Evolutionary conservation across 1,140 invertebrate species (phyloP).

Genomic region (Chironomus striatipennis): DNA sequence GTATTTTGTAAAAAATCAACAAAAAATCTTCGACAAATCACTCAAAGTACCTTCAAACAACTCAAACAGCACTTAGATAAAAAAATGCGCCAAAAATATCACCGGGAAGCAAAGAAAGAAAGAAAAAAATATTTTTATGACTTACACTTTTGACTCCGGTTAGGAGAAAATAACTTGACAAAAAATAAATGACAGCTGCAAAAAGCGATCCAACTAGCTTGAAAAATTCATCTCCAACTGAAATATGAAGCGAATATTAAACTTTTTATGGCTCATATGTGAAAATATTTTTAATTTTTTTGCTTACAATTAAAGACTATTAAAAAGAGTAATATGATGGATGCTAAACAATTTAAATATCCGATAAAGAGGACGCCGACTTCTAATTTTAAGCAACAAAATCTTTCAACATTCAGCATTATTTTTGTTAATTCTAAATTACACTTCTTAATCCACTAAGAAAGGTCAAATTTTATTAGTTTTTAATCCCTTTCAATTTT

Average conservation of each 20-base stretch:
- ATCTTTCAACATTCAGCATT: neutral
- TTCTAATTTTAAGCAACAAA: neutral
- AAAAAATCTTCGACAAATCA: too few species aligned
- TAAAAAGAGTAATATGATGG: neutral
- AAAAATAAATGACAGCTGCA: neutral
- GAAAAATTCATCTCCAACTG: neutral
- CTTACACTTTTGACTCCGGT: neutral
- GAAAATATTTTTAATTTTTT: too few species aligned
- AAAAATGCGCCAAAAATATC: too few species aligned
- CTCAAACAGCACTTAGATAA: too few species aligned
- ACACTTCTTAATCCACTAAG: neutral
- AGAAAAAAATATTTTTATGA: too few species aligned
- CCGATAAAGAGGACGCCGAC: neutral
- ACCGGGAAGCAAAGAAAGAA: too few species aligned
- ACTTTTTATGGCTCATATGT: neutral
- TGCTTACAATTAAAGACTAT: constrained; percentile 1
- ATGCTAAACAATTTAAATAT: neutral
- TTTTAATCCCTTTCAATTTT: neutral
- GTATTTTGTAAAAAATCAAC: too few species aligned
- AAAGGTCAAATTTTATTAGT: neutral
- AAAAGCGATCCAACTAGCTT: neutral
- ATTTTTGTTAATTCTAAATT: neutral
- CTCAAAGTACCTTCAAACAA: too few species aligned
- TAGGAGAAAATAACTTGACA: neutral
- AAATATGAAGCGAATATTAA: neutral